Conservation (phyloP, 2,113 vertebrate species). For the Falco punctatus region DNA sequence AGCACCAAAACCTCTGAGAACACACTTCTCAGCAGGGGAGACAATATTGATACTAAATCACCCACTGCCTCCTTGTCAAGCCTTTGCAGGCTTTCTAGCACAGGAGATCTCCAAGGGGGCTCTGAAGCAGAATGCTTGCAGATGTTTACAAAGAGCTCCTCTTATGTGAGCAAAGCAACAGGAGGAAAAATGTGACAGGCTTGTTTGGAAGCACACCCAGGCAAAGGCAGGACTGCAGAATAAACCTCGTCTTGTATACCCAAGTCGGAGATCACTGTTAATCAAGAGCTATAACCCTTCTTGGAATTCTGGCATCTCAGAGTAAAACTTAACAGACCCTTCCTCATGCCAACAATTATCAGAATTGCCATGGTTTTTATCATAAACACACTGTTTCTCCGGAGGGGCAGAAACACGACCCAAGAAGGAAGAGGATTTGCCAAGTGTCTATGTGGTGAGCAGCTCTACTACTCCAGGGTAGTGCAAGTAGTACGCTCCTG, state of each 20-base stretch:
- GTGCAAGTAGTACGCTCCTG: not conserved
- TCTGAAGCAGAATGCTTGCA: not conserved
- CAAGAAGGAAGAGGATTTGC: not conserved
- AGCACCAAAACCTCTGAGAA: not conserved
- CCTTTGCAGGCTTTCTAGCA: not conserved
- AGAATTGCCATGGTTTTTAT: not conserved
- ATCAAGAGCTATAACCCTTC: not conserved
- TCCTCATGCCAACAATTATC: not conserved
- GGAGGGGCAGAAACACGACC: not conserved
- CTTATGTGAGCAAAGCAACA: not conserved
- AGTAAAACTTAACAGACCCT: not conserved
- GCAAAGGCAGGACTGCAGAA: not conserved
- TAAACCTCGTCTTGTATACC: not conserved
- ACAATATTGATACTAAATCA: conserved; percentile 4
- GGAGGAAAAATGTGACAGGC: not conserved
- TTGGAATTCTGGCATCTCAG: not conserved
- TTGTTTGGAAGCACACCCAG: not conserved
- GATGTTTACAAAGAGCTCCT: conserved; percentile 24
- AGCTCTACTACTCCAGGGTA: not conserved
- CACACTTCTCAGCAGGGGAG: not conserved
- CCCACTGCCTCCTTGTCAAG: not conserved
- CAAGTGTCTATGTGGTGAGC: not conserved
- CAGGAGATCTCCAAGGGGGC: not conserved
- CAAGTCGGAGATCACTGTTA: not conserved
- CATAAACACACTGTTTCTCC: not conserved